Evolutionary conservation across 2,797 vertebrate species (phyloP).

Genomic region (Sebastes minor): DNA sequence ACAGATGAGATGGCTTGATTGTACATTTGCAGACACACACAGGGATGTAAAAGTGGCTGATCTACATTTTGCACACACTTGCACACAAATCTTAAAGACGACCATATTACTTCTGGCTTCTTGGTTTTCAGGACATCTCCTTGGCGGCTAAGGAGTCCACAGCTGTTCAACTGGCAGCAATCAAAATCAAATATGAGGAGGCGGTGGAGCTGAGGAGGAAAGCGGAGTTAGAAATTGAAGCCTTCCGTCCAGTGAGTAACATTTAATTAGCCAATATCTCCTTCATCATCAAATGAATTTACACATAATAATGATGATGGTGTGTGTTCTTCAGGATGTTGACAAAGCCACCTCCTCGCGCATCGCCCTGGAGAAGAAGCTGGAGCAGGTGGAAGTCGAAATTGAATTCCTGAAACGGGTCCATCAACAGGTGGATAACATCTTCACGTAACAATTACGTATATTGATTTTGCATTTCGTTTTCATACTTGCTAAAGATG

Average conservation of each 20-base stretch:
- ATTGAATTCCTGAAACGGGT: slow-evolving; percentile 79
- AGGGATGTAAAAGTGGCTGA: slow-evolving; percentile 34
- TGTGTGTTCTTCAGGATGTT: slow-evolving; percentile 68
- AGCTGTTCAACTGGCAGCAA: slow-evolving; percentile 76
- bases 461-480: background rate
- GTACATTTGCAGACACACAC: slow-evolving; percentile 33
- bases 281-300: background rate
- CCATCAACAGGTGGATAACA: slow-evolving; percentile 62
- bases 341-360: slow-evolving; percentile 76
- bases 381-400: slow-evolving; percentile 82
- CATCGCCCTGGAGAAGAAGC: slow-evolving; percentile 78
- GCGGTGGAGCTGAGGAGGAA: slow-evolving; percentile 81
- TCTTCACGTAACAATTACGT: background rate
- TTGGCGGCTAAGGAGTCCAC: slow-evolving; percentile 76
- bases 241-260: slow-evolving; percentile 81
- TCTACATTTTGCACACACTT: slow-evolving; percentile 44
- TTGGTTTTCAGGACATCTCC: slow-evolving; percentile 81
- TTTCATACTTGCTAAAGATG: background rate
- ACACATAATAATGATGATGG: background rate
- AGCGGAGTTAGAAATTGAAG: slow-evolving; percentile 81
- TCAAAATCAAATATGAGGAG: slow-evolving; percentile 83
- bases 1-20: slow-evolving; percentile 59
- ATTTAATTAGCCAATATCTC: background rate
- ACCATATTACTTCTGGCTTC: slow-evolving; percentile 49
- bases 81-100: slow-evolving; percentile 40